A percentile compares a stretch with the other conserved stretches of the same genome.
phyloP scores from a whole-genome alignment of 2,113 vertebrate species.

The Corydoras sp. region DNA sequence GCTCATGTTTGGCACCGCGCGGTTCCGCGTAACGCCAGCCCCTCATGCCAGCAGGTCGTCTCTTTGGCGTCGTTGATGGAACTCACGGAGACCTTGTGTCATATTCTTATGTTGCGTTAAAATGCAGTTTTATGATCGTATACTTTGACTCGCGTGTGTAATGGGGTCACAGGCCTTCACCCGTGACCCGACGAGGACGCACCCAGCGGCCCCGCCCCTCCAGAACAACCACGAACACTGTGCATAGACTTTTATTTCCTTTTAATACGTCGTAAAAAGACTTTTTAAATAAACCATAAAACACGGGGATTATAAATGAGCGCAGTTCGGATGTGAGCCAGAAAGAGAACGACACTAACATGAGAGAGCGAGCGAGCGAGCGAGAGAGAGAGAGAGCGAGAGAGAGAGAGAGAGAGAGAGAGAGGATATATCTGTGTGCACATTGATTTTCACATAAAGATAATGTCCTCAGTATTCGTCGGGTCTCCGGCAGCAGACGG shows the following conservation, averaged over 20 bases:
- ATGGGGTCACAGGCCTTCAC: constrained; percentile 48
- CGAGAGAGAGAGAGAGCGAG: background rate
- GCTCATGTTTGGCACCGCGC: no score
- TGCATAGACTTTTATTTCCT: constrained; percentile 64
- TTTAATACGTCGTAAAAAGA: constrained; percentile 72
- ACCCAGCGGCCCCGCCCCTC: constrained; percentile 53
- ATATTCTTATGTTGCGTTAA: no score
- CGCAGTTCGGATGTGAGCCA: constrained; percentile 61
- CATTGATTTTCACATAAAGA: constrained; percentile 26
- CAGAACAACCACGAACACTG: constrained; percentile 51
- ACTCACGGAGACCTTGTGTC: no score
- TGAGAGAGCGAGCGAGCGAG: constrained; percentile 7
- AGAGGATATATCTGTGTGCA: constrained; percentile 41
- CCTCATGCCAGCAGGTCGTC: no score
- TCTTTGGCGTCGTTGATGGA: no score
- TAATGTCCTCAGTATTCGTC: constrained; percentile 15
- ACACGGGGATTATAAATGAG: constrained; percentile 63
- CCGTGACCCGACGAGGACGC: constrained; percentile 42
- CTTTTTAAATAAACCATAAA: constrained; percentile 76
- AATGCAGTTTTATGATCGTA: no score
- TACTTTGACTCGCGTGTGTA: no score
- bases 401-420: constrained; percentile 12
- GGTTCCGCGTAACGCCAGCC: no score
- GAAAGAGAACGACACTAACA: constrained; percentile 39
- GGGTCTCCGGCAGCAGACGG: constrained; percentile 29